Evolutionary conservation across 2,113 vertebrate species (phyloP), one percentile per base, ranked within the genome.

Genomic region (Periophthalmodon schlosseri): DNA sequence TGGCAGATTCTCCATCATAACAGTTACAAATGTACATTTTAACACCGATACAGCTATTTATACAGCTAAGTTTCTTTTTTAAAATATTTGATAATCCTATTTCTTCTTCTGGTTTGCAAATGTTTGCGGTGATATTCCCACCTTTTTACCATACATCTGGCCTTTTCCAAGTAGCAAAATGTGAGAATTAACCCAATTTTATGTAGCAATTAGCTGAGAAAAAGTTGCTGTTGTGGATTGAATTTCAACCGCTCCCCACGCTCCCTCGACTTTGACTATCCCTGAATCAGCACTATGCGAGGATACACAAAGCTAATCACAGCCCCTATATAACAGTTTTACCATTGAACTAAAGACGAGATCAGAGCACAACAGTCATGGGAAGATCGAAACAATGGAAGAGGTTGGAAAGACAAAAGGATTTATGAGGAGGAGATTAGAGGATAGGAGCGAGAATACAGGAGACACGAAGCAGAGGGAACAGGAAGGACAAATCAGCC

Each of bases 171-270:
- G 15, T 14, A 15, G 47, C 4, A 49, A 16, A 49, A 49, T 49
- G 13, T 49, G 13, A 49, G 47, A 49, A 14, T 49, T 49, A 49
- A 49, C 21, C 28, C 5, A 6, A 61, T 61, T 61, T 28, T 61
- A 74, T 50, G 11, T 47, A 67, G 81, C 60, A 65, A 68, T 57
- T 60, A 33, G 54, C 65, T 49, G 44, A 82, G 72, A 75, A 6
- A 58, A 75, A 81, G 73, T 70, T 23, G 52, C 73, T 81, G 80
- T 75, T 34, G 28, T 75, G 84, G 73, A 75, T 61, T 72, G 74
- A 82, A 85, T 86, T 83, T 84, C 74, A 84, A 84, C 70, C 73
- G 87, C 86, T 84, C 84, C 79, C 78, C 80, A 74, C 66, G 79
- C 87, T 85, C 85, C 68, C 60, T 57, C 80, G 79, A 85, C 81